Percentiles rank a stretch among this genome's conserved stretches.
phyloP scores from a whole-genome alignment of 2,113 vertebrate genomes.

The Elanus axillaris region DNA sequence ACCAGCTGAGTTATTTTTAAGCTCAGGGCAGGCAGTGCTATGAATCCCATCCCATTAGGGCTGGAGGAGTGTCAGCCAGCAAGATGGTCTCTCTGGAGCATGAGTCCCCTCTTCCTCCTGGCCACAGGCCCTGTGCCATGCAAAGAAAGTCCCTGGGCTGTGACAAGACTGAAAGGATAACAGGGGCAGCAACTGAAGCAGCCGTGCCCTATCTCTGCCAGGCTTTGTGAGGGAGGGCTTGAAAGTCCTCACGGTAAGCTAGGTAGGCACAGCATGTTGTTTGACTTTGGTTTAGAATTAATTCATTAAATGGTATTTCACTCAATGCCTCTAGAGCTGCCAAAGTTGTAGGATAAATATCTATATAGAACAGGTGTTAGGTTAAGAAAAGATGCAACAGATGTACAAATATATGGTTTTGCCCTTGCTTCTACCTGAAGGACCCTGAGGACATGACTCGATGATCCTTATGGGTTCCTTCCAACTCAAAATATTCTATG shows the following conservation, averaged over 20 bases:
- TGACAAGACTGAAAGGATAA: not conserved
- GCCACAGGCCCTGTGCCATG: not conserved
- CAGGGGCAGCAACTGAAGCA: not conserved
- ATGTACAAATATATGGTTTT: not conserved
- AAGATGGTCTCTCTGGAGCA: not conserved
- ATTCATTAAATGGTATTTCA: not conserved
- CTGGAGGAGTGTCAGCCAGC: not conserved
- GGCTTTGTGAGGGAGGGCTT: not conserved
- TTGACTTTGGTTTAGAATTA: not conserved
- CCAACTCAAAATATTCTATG: not conserved
- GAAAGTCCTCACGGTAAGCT: not conserved
- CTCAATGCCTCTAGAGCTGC: not conserved
- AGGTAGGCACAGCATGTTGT: not conserved
- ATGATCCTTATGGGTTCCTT: not conserved
- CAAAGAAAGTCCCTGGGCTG: not conserved
- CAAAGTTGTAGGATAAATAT: not conserved
- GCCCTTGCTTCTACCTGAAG: not conserved
- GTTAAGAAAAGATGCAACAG: not conserved
- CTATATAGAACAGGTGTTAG: not conserved
- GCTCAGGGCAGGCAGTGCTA: not conserved
- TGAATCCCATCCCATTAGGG: not conserved
- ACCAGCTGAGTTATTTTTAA: slow-evolving; percentile 24
- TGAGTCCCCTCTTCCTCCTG: not conserved
- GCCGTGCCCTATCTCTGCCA: not conserved
- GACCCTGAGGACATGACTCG: not conserved